These are phyloP conservation scores for Epistrophella euchroma DNA, from an alignment of 2,888 invertebrate species.

Conservation along the genomic window DNA sequence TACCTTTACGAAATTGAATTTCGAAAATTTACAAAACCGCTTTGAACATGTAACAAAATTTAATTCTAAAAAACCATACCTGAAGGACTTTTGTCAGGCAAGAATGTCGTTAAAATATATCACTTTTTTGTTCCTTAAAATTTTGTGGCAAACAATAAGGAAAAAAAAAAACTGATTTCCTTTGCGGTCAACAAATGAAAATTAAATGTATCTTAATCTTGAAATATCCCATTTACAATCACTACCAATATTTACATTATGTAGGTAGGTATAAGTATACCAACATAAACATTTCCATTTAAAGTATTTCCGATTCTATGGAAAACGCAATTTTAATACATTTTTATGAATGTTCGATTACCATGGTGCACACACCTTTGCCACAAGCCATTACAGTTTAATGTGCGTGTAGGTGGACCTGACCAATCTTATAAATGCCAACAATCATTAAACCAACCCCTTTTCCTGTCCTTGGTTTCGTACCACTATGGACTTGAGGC, in stretches of 20 bases:
- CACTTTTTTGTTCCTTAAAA: background rate
- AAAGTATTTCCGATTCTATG: conserved; percentile 32
- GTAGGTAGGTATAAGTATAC: background rate
- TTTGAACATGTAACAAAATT: background rate
- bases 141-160: background rate
- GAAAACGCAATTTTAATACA: conserved; percentile 42
- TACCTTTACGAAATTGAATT: background rate
- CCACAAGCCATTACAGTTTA: conserved; percentile 64
- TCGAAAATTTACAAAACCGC: background rate
- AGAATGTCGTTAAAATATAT: background rate
- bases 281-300: conserved; percentile 26
- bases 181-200: background rate
- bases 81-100: background rate
- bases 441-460: conserved; percentile 68
- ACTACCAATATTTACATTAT: background rate
- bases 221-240: conserved; percentile 14
- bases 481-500: conserved; percentile 12
- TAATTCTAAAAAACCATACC: background rate
- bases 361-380: conserved; percentile 54
- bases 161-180: conserved; percentile 9
- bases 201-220: conserved; percentile 3
- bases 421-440: conserved; percentile 72
- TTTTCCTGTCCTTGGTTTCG: conserved; percentile 33
- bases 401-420: conserved; percentile 64
- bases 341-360: conserved; percentile 35